These are phyloP conservation scores for Vespertilio murinus DNA, from an alignment of 2,797 vertebrate species.

Conservation along the genomic window DNA sequence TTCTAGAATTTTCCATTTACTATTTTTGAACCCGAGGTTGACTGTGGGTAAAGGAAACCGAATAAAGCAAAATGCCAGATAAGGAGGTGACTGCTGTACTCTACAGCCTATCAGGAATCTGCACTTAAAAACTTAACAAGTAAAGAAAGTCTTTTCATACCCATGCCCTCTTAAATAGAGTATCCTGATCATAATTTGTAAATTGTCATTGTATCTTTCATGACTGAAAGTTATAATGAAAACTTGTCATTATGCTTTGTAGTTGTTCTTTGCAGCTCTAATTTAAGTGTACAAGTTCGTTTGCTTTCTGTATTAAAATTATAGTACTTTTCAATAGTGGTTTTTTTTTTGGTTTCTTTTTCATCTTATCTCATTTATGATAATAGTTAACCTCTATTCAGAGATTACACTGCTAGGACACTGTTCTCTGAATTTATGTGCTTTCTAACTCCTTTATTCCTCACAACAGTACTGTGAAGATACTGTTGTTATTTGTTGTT, in stretches of 20 bases:
- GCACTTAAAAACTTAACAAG: neutral
- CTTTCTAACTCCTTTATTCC: neutral
- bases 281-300: neutral
- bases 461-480: neutral
- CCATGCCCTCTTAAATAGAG: neutral
- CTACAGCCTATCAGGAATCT: neutral
- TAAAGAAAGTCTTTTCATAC: neutral
- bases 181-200: neutral
- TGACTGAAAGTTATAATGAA: neutral
- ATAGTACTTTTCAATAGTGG: neutral
- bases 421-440: neutral
- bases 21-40: neutral
- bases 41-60: neutral
- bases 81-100: neutral
- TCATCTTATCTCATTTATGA: neutral
- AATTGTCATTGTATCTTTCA: neutral
- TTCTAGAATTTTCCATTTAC: neutral
- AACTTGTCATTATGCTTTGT: neutral
- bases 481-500: neutral
- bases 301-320: constrained; percentile 16
- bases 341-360: constrained; percentile 26
- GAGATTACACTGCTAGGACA: neutral
- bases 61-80: neutral
- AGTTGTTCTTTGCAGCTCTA: neutral
- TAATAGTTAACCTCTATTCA: constrained; percentile 1